Evolutionary conservation across 2,113 vertebrate species (phyloP).

Genomic region (Psammodynastes pulverulentus): DNA sequence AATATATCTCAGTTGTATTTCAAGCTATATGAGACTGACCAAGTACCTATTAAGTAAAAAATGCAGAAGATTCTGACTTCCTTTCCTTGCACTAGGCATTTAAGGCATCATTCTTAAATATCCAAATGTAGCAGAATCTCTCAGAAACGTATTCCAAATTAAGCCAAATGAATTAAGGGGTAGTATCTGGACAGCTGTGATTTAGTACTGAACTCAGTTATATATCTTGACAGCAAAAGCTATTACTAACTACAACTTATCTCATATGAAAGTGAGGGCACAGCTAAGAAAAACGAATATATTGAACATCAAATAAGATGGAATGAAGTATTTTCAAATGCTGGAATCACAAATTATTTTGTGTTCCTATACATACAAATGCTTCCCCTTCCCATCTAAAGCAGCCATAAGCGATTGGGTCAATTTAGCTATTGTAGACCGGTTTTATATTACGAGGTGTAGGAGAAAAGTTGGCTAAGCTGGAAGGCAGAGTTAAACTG

Average conservation of each 20-base stretch:
- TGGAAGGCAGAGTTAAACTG: neutral
- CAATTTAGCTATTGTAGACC: neutral
- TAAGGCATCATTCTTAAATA: neutral
- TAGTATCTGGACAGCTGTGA: neutral
- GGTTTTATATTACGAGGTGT: neutral
- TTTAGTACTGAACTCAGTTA: neutral
- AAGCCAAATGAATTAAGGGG: neutral
- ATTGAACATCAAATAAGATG: neutral
- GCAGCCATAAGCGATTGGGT: neutral
- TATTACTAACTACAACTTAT: neutral
- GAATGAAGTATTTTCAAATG: neutral
- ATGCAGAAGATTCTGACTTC: neutral
- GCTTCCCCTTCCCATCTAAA: neutral
- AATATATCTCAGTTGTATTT: neutral
- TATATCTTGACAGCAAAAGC: neutral
- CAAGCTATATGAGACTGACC: neutral
- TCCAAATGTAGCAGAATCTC: neutral
- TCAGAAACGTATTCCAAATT: neutral
- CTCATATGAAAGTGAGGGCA: neutral
- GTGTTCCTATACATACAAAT: neutral
- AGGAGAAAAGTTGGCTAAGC: neutral
- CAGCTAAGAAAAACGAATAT: neutral
- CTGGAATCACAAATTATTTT: neutral
- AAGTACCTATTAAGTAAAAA: neutral
- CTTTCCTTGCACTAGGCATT: neutral